phyloP scores from a whole-genome alignment of 2,888 invertebrate genomes.

The Anorthoa munda region DNA sequence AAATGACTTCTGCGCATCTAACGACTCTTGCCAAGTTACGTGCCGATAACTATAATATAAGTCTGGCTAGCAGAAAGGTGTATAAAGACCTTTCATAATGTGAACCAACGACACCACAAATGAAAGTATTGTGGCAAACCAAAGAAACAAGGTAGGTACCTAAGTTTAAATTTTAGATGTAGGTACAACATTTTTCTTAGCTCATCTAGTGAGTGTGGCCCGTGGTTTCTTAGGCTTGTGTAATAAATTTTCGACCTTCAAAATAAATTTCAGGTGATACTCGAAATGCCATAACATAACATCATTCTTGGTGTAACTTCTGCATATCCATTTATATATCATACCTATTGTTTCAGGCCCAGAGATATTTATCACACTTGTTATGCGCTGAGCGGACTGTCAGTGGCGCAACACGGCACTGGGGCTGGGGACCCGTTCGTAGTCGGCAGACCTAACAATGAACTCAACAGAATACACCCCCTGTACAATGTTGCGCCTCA shows the following conservation, averaged over 20 bases:
- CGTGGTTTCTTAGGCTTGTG: background rate
- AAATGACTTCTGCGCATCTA: no score
- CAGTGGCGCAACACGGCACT: slow-evolving; percentile 96
- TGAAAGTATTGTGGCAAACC: no score
- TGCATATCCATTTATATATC: background rate
- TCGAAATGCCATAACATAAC: no score
- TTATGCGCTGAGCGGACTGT: slow-evolving; percentile 98
- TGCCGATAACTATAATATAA: no score
- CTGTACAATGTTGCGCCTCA: slow-evolving; percentile 95
- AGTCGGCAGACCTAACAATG: slow-evolving; percentile 93
- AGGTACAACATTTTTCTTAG: no score
- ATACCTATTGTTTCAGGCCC: slow-evolving; percentile 90
- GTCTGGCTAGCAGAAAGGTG: no score
- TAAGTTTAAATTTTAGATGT: no score
- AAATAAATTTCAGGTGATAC: background rate
- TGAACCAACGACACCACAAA: no score
- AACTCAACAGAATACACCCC: slow-evolving; percentile 95
- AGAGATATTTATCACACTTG: slow-evolving; percentile 99
- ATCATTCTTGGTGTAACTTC: background rate
- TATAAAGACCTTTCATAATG: no score
- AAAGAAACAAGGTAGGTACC: no score
- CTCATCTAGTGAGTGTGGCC: background rate
- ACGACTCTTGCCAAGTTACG: no score
- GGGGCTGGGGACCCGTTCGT: slow-evolving; percentile 88
- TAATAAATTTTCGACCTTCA: background rate